phyloP scores from a whole-genome alignment of 2,888 invertebrate species.

The Phyllotreta cruciferae region DNA sequence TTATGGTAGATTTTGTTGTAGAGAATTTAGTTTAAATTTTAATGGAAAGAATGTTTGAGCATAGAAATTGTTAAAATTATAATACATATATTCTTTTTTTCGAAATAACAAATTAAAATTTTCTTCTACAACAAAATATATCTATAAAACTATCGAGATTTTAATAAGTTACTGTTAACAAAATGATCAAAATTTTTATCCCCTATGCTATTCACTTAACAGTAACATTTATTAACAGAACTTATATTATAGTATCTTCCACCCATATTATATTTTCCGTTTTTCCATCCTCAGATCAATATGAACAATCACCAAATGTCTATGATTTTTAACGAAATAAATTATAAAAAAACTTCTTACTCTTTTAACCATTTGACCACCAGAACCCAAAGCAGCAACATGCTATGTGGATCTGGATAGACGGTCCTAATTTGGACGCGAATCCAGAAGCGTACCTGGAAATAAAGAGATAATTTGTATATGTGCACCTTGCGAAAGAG shows the following conservation, averaged over 20 bases:
- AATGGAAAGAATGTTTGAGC: too few species aligned
- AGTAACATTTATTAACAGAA: slow-evolving; percentile 36
- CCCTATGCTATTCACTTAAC: slow-evolving; percentile 33
- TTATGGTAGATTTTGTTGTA: too few species aligned
- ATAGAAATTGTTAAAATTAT: too few species aligned
- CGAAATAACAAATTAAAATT: not conserved
- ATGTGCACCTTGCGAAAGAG: not conserved
- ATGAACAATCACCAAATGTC: slow-evolving; percentile 18
- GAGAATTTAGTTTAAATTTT: too few species aligned
- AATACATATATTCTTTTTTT: not conserved
- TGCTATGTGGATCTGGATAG: slow-evolving; percentile 26
- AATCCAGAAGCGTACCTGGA: slow-evolving; percentile 17
- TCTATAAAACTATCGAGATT: not conserved
- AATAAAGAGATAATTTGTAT: slow-evolving; percentile 1
- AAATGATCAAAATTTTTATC: slow-evolving; percentile 37
- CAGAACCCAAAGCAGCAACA: slow-evolving; percentile 24
- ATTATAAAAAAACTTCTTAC: slow-evolving; percentile 11
- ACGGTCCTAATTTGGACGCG: slow-evolving; percentile 1
- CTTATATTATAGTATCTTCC: slow-evolving; percentile 27
- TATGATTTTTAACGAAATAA: slow-evolving; percentile 6
- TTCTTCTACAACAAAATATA: too few species aligned
- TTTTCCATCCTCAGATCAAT: slow-evolving; percentile 8
- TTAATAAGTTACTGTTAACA: slow-evolving; percentile 12
- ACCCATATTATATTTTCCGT: slow-evolving; percentile 22
- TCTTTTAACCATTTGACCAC: slow-evolving; percentile 24